Base-by-base conservation (phyloP, 2,888 invertebrate genomes). In the Lepidocyrtinus sp. region DNA sequence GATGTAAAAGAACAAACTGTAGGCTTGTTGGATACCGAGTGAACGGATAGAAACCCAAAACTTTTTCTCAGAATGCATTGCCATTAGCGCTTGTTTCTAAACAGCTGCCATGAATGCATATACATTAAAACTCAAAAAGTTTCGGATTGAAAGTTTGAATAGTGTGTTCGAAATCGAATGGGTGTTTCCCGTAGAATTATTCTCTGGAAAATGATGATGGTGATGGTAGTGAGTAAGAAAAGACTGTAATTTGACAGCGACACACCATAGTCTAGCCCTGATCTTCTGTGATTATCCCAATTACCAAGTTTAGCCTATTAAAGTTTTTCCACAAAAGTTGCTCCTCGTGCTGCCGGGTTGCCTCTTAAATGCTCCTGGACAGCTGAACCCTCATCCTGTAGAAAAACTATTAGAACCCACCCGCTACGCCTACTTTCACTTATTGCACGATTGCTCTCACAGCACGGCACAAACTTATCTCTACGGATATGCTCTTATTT, bases 271-370 rank as follows among this genome's bases (percentile, higher is more conserved):
- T 5, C 36, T 36, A 68, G 68, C 69, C 74, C 74, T 79, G 72
- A 78, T 78, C 79, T 68, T 79, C 69, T 67, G 46, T 79, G 63
- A 63, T 74, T 69, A 79, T 79, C 78, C 78, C 79, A 79, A 79
- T 79, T 79, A 79, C 71, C 45, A 71, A 71, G 71, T 71, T 71
- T 61, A 71, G 71, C 71, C 71, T 71, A 71, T 71, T 71, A 71
- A 71, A 71, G 27, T 71, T 71, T 25, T 71, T 27, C 69, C 69
- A 45, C 22, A 46, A 17, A 24, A 68, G 21, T 27, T 36, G 27
- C 36, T 65, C n/a, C 36, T 19, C 65, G 5, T 65, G n/a, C 5
- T 62, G 21, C 26, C 12, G 5, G 5, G 12, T 36, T 36, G 5
- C 12, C 36, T 36, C 36, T 36, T 25, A 65, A 65, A 27, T 25